A percentile compares a stretch with the other conserved stretches of the same genome.
Evolutionary conservation across 2,113 vertebrate genomes (phyloP).

Genomic region (Muscicapa adusta): DNA sequence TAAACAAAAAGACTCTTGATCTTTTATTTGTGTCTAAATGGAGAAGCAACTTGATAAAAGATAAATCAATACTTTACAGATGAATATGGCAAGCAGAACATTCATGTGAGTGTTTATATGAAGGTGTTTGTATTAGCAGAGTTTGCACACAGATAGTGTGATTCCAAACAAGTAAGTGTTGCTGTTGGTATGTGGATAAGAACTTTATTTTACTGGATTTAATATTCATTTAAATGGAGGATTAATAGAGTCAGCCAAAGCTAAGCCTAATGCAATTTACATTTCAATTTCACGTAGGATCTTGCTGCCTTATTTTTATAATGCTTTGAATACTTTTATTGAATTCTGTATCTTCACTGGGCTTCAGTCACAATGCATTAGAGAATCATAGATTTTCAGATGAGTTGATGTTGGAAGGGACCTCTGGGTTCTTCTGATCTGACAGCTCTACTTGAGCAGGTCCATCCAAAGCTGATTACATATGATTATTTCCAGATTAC

Average conservation of each 20-base stretch:
- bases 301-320: background rate
- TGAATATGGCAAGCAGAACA: background rate
- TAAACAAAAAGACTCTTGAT: slow-evolving; percentile 39
- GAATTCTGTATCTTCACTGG: background rate
- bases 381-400: background rate
- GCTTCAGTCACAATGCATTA: background rate
- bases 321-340: background rate
- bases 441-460: background rate
- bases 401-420: background rate
- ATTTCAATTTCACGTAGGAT: background rate
- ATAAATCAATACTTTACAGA: background rate
- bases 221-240: background rate
- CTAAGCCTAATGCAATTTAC: background rate
- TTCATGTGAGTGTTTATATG: background rate
- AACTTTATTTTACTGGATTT: background rate
- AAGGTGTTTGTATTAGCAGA: background rate
- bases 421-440: background rate
- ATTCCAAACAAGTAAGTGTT: background rate
- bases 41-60: background rate
- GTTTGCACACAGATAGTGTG: background rate
- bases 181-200: background rate
- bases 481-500: background rate
- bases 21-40: background rate
- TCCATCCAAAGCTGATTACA: background rate
- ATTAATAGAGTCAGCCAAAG: background rate